These are phyloP conservation scores for Elymnias hypermnestra DNA, from an alignment of 1,140 invertebrate genomes.

Conservation along the genomic window DNA sequence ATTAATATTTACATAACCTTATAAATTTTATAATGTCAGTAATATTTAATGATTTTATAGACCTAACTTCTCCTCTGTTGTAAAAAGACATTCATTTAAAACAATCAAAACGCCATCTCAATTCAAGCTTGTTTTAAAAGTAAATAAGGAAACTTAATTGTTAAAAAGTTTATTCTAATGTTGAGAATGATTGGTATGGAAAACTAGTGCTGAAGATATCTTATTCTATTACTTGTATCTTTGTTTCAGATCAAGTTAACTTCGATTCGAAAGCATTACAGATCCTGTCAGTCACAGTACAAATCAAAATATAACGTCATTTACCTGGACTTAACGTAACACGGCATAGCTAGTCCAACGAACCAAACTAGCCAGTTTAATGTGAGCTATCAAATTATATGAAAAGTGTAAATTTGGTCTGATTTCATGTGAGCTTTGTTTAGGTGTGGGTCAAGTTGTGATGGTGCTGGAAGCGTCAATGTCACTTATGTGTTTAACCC, in stretches of 20 bases:
- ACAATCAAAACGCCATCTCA: no score
- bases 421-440: slow-evolving; percentile 19
- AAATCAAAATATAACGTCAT: slow-evolving; percentile 60
- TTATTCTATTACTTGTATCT: background rate
- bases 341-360: slow-evolving; percentile 41
- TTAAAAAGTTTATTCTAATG: no score
- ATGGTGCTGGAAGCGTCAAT: slow-evolving; percentile 60
- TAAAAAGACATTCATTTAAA: no score
- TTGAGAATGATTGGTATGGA: no score
- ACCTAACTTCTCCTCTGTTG: no score
- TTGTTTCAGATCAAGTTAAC: slow-evolving; percentile 2
- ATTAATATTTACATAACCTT: no score
- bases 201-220: slow-evolving; percentile 1
- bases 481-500: slow-evolving; percentile 74
- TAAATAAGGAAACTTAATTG: no score
- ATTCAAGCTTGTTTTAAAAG: no score
- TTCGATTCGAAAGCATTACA: slow-evolving; percentile 6
- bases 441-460: slow-evolving; percentile 31
- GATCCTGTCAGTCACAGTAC: slow-evolving; percentile 42
- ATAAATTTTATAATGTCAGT: no score
- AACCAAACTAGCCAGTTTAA: slow-evolving; percentile 38
- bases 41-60: no score
- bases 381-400: slow-evolving; percentile 33
- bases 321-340: slow-evolving; percentile 52
- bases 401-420: slow-evolving; percentile 15